A percentile compares a stretch with the other conserved stretches of the same genome.
phyloP scores from a whole-genome alignment of 1,140 invertebrate genomes.

The Heliconius eleuchia region DNA sequence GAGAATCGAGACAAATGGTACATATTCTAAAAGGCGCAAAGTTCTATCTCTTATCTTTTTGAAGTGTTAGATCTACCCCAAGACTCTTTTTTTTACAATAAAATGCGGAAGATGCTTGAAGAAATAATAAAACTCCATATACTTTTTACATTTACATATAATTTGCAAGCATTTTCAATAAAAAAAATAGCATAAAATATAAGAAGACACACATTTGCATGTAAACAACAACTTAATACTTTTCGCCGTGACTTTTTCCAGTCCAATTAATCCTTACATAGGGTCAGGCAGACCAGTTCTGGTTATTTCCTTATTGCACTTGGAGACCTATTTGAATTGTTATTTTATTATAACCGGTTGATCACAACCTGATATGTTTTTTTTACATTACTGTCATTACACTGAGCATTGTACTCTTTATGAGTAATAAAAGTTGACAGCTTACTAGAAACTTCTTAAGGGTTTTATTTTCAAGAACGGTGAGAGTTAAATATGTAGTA shows the following conservation, averaged over 20 bases:
- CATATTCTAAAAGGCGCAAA: no score
- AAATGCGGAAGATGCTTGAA: neutral
- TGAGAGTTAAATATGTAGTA: neutral
- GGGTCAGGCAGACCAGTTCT: constrained; percentile 19
- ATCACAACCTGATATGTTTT: neutral
- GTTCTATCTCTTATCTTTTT: neutral
- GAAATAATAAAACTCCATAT: neutral
- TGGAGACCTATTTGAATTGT: constrained; percentile 14
- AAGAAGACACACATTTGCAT: neutral
- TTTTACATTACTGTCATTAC: constrained; percentile 16
- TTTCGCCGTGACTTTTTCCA: constrained; percentile 11
- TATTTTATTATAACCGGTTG: constrained; percentile 28
- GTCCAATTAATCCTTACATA: constrained; percentile 17
- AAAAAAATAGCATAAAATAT: neutral
- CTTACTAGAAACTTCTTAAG: neutral
- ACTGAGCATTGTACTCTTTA: neutral
- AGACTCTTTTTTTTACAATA: neutral
- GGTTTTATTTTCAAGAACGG: neutral
- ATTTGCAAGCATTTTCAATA: no score
- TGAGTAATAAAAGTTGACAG: neutral
- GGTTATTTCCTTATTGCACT: constrained; percentile 27
- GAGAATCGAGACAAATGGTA: no score
- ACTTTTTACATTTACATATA: neutral
- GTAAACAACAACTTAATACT: neutral
- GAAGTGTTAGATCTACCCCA: neutral